Base-by-base conservation (phyloP, 2,888 invertebrate genomes). In the Amiota mariae region DNA sequence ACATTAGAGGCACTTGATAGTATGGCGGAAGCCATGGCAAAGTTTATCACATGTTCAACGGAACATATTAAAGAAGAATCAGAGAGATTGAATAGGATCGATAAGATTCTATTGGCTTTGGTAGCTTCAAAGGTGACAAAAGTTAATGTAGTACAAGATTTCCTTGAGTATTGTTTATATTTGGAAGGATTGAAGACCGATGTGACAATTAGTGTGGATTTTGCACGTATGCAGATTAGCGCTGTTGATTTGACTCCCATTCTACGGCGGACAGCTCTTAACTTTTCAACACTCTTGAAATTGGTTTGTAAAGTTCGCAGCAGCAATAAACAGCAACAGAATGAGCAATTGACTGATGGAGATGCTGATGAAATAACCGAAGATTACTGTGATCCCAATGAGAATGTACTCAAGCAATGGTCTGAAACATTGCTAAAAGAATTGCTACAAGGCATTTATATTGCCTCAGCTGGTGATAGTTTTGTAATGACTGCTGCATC, bases 31-130 rank as follows among this genome's bases (percentile, higher is more conserved):
- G 78, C 84, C 12, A 80, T 86, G 67, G 82, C 85, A 3, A 87
- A 87, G 73, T 85, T 90, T 75, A 81, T 89, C 2, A 81, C 86
- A 8, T 89, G 89, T 74, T 88, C 88, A 2, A 87, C 86, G 2
- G 88, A 88, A 59, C 85, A 86, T 64, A 84, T 82, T 49, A 78
- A 81, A 47, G 77, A 84, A 48, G 86, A 87, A 57, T 71, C 73
- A 1, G 76, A 83, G 36, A 82, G 87, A 9, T 74, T 77, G 8
- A 51, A 72, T 0, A 78, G 79, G 36, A 85, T 89, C 64, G 88
- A 90, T 72, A 67, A 80, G n/a, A 80, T 79, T 10, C 74, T 88
- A 46, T 73, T 73, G 48, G 73, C 79, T 9, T 36, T 84, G 9
- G 47, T 83, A 11, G 76, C 51, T 20, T 81, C 84, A 1, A 20